These are phyloP conservation scores for Pomatorhinus ruficollis DNA, from an alignment of 2,113 vertebrate species.

Conservation along the genomic window DNA sequence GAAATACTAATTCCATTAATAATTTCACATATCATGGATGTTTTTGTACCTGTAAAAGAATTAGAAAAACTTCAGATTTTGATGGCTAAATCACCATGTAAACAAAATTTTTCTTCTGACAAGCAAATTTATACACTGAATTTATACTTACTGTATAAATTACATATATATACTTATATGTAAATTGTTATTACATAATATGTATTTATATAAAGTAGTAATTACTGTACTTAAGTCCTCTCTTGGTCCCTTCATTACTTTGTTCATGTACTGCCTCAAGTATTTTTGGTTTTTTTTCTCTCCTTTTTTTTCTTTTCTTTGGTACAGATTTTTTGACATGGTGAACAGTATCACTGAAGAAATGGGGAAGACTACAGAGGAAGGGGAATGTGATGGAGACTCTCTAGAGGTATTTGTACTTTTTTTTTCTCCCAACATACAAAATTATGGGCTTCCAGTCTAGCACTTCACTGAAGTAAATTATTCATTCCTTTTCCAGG, in stretches of 20 bases:
- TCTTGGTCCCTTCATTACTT: not conserved
- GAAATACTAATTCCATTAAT: not conserved
- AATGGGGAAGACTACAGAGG: slow-evolving; percentile 86
- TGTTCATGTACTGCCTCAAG: not conserved
- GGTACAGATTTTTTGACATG: slow-evolving; percentile 91
- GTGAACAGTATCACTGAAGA: slow-evolving; percentile 94
- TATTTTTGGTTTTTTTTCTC: not conserved
- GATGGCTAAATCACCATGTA: not conserved
- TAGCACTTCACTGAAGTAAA: not conserved
- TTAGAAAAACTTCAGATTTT: not conserved
- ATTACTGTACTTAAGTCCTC: not conserved
- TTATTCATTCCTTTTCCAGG: not conserved
- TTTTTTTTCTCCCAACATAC: not conserved
- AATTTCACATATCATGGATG: not conserved
- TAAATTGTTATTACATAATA: not conserved
- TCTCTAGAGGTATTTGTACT: slow-evolving; percentile 85
- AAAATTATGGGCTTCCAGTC: not conserved
- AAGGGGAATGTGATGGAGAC: slow-evolving; percentile 90
- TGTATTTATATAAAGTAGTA: not conserved
- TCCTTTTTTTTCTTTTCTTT: not conserved
- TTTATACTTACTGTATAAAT: not conserved
- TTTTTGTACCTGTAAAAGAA: not conserved
- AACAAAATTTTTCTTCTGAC: not conserved
- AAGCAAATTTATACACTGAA: not conserved
- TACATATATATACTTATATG: not conserved